Evolutionary conservation across 1,140 invertebrate species (phyloP).

Genomic region (Leptinotarsa texana): DNA sequence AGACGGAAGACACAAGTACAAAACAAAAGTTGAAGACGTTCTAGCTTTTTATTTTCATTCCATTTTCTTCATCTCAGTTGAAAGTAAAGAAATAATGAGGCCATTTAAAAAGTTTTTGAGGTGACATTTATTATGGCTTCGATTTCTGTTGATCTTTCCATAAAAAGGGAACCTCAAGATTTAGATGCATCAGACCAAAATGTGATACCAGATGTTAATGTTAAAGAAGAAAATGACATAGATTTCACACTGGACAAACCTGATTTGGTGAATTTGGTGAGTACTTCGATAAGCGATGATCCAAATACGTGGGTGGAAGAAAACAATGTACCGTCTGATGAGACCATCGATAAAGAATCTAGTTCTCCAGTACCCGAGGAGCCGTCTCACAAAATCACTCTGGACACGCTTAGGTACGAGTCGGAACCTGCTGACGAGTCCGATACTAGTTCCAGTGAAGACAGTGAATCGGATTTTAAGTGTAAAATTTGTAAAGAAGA

Average conservation of each 20-base stretch:
- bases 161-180: constrained; percentile 24
- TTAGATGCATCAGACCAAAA: not conserved
- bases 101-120: too few species aligned
- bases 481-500: constrained; percentile 40
- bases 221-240: not conserved
- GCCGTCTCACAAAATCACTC: constrained; percentile 19
- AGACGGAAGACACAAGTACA: too few species aligned
- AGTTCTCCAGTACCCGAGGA: not conserved
- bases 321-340: not conserved
- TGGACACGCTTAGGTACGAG: constrained; percentile 1
- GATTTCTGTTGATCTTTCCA: not conserved
- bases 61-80: too few species aligned
- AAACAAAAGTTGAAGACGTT: too few species aligned
- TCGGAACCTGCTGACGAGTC: not conserved
- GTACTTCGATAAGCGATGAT: not conserved
- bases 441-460: constrained; percentile 19
- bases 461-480: constrained; percentile 28
- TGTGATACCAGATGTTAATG: constrained; percentile 6
- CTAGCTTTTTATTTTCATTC: too few species aligned
- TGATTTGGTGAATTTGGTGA: not conserved
- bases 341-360: not conserved
- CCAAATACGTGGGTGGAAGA: not conserved
- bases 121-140: not conserved
- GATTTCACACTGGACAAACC: constrained; percentile 11
- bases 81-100: too few species aligned